phyloP scores from a whole-genome alignment of 2,113 vertebrate species.

The Acinonyx jubatus region DNA sequence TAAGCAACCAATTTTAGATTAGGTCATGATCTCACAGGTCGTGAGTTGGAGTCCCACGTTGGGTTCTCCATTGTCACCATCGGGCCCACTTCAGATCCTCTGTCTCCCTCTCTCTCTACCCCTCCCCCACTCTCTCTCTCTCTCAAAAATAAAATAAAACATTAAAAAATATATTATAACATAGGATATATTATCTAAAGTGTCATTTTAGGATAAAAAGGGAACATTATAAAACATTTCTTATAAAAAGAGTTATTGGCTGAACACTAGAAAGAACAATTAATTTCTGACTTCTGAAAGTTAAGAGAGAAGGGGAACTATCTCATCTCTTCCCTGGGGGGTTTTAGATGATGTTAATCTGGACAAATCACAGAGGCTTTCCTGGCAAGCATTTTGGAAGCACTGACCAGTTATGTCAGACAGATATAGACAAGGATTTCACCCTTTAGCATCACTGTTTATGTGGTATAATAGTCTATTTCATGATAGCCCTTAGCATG shows the following conservation, averaged over 20 bases:
- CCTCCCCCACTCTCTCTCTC: no score
- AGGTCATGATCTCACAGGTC: no score
- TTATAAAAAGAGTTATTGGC: neutral
- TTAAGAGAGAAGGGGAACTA: neutral
- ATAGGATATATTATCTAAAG: neutral
- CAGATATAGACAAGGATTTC: neutral
- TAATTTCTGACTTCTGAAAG: slow-evolving; percentile 9
- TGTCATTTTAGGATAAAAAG: neutral
- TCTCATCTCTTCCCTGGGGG: neutral
- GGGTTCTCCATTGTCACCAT: no score
- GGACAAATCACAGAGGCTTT: neutral
- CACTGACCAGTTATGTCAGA: neutral
- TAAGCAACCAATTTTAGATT: no score
- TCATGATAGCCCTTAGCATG: neutral
- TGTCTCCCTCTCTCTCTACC: no score
- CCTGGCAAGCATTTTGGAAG: neutral
- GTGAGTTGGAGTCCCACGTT: no score
- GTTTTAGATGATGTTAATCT: neutral
- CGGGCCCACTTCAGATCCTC: no score
- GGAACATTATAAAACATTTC: neutral
- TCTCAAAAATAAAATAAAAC: no score
- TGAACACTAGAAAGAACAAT: neutral
- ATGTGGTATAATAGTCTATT: neutral
- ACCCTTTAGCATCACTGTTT: neutral
- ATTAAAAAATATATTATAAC: neutral